Base-by-base conservation (phyloP, 2,888 invertebrate species). In the Linnaemya vulpina region DNA sequence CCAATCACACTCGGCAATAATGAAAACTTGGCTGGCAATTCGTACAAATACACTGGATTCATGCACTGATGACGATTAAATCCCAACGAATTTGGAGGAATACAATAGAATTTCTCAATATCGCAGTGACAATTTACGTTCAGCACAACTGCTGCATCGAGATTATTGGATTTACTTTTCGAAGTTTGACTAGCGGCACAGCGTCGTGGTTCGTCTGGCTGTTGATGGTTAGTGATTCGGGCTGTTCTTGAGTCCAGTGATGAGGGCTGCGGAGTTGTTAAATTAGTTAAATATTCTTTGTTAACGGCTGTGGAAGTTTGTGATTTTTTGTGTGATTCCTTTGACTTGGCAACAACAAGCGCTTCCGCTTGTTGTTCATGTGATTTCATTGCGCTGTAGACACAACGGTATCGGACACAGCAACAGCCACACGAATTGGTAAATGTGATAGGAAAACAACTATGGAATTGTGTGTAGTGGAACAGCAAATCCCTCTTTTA, bases 291-390 rank as follows among this genome's bases (percentile, higher is more conserved):
- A 63, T 83, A 86, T 82, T 87, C 86, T 62, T 83, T 86, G 87
- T 89, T 89, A 89, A 90, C 90, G 89, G 90, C 89, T 86, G 90
- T 89, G 78, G 90, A 88, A 84, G 90, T 89, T 70, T 88, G 84
- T n/a, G 84, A 88, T 38, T 55, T 75, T 58, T 68, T 87, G 60
- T 87, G 60, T 87, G 83, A 65, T 86, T 87, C 87, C 49, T 86
- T 86, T 77, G 87, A 70, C 65, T 88, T 84, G 71, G 86, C 74
- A 46, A 70, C 70, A 84, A 77, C 62, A 74, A 86, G 78, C 86
- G 84, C 71, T 87, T 84, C 84, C 86, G 85, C 65, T 68, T 87
- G 87, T 74, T 86, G 73, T 86, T 86, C 78, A 71, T 55, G 86
- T 75, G 86, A 84, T 86, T 88, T 86, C 89, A 89, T 89, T 60